A percentile compares a stretch with the other conserved stretches of the same genome.
Conservation (phyloP, 2,888 invertebrate species). For the Caenorhabditis sp. region DNA sequence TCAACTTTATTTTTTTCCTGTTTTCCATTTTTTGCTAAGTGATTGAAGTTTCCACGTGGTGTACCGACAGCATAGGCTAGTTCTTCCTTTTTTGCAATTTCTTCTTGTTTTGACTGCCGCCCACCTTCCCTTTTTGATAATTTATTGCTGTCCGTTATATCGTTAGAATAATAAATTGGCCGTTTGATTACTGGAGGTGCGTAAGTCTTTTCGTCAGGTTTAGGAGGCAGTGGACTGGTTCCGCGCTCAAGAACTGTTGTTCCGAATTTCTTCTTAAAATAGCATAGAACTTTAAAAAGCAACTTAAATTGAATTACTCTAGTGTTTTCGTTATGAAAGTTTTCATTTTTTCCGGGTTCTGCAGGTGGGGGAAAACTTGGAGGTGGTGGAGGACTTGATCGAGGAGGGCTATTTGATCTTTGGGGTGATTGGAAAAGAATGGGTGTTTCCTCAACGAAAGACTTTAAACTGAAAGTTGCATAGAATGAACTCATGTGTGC, state of each 20-base stretch:
- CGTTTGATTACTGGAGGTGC: conserved; percentile 64
- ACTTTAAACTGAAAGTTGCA: conserved; percentile 46
- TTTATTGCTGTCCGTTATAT: conserved; percentile 69
- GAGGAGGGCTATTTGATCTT: conserved; percentile 36
- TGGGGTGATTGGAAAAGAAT: conserved; percentile 27
- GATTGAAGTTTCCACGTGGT: conserved; percentile 20
- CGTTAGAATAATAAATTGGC: conserved; percentile 70
- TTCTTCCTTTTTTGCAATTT: conserved; percentile 18
- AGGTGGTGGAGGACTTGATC: conserved; percentile 56
- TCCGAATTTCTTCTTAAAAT: conserved; percentile 60
- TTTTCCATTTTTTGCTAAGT: background rate
- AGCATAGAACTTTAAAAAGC: background rate
- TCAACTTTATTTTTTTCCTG: background rate
- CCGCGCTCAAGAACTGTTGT: conserved; percentile 39
- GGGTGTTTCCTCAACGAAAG: conserved; percentile 61
- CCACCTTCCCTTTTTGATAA: conserved; percentile 65
- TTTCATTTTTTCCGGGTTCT: conserved; percentile 20
- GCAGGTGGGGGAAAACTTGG: conserved; percentile 52
- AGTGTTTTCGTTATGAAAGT: conserved; percentile 51
- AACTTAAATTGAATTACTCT: conserved; percentile 22
- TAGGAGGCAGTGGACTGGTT: conserved; percentile 53
- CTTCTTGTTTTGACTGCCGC: background rate
- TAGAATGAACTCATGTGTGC: conserved; percentile 23
- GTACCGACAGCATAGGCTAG: conserved; percentile 24
- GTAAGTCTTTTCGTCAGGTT: conserved; percentile 50